phyloP scores from a whole-genome alignment of 2,797 vertebrate species.

The Hylomyscus alleni region DNA sequence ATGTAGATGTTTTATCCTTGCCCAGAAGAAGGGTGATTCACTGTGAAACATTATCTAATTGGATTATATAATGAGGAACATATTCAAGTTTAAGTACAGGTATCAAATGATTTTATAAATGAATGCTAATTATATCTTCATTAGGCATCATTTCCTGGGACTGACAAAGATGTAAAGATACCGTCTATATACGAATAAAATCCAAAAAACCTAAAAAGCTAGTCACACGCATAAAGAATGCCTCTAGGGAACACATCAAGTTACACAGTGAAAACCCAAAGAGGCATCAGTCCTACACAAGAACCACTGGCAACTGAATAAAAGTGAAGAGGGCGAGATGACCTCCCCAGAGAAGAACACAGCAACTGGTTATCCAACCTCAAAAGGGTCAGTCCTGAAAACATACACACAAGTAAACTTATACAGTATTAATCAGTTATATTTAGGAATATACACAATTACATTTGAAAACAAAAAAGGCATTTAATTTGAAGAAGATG shows the following conservation, averaged over 20 bases:
- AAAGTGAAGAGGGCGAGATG: background rate
- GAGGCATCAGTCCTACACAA: background rate
- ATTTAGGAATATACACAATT: background rate
- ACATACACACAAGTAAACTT: background rate
- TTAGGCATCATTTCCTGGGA: background rate
- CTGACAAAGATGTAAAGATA: background rate
- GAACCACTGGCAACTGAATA: background rate
- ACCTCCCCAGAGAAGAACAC: background rate
- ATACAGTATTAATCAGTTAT: background rate
- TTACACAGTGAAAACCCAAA: too few species aligned
- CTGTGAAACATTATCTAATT: conserved; percentile 52
- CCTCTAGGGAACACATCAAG: background rate
- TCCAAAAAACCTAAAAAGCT: background rate
- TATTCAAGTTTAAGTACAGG: background rate
- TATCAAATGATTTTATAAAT: background rate
- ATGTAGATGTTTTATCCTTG: conserved; percentile 7
- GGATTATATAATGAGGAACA: background rate
- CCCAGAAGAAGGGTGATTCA: conserved; percentile 58
- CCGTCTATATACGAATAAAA: background rate
- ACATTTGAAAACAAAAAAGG: too few species aligned
- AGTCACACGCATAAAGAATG: background rate
- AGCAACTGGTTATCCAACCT: rapidly evolving
- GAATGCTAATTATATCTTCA: conserved; percentile 38
- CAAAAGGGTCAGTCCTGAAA: background rate
- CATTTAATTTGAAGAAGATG: background rate